phyloP scores from a whole-genome alignment of 2,888 invertebrate species.

The Liposcelis brunnea region DNA sequence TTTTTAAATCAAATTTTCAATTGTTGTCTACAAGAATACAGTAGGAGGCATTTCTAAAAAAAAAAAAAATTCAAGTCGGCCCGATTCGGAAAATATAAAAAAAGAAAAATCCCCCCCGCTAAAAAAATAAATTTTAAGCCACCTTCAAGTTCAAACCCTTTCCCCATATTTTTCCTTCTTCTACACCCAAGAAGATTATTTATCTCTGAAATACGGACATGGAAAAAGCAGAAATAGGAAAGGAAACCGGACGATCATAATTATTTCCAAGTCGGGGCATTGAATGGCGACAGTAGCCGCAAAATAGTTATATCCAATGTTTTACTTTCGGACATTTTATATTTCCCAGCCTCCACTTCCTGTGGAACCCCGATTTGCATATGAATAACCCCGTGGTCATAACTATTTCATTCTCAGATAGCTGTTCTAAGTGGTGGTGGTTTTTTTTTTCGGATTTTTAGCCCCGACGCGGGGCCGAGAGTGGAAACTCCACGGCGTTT shows the following conservation, averaged over 20 bases:
- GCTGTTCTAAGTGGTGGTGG: too few species aligned
- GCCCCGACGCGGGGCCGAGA: too few species aligned
- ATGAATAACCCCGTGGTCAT: constrained; percentile 3
- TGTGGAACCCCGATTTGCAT: not conserved
- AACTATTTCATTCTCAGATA: too few species aligned
- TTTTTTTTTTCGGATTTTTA: too few species aligned
- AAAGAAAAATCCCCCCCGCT: too few species aligned
- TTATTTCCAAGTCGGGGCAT: constrained; percentile 8
- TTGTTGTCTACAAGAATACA: too few species aligned
- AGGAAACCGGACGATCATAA: constrained; percentile 6
- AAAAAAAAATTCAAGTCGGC: too few species aligned
- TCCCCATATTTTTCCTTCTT: not conserved
- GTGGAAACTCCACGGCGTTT: too few species aligned
- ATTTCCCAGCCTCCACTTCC: not conserved
- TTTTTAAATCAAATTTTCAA: too few species aligned
- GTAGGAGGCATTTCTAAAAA: too few species aligned
- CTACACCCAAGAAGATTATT: constrained; percentile 2
- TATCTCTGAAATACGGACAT: constrained; percentile 6
- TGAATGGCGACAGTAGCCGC: constrained; percentile 8
- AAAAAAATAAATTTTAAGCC: too few species aligned
- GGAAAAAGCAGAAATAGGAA: constrained; percentile 8
- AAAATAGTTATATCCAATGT: constrained; percentile 2
- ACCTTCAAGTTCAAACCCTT: not conserved
- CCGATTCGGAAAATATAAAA: too few species aligned
- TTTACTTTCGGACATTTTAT: not conserved